Evolutionary conservation across 2,797 vertebrate genomes (phyloP), one percentile per base, ranked within the genome.

Genomic region (Thripadectes ignobilis): DNA sequence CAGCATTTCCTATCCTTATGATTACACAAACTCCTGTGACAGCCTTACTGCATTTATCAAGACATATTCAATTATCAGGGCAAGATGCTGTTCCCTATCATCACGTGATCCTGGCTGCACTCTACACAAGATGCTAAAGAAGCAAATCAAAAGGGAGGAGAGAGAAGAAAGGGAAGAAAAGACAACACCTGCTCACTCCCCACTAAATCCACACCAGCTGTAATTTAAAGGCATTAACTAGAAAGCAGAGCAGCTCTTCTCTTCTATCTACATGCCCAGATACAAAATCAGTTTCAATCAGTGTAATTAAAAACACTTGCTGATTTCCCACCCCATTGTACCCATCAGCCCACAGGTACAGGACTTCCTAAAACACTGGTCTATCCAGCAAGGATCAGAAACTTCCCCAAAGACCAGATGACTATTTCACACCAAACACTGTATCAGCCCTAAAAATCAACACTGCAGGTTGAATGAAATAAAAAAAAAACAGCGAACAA

Each of bases 41-140:
- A 93, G 85, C 83, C 76, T 72, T 45, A 82, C 54, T 51, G 49
- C 32, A 66, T 95, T 94, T 81, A 94, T 95, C 92, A 95, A 88
- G 54, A 54, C 19, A 75, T 92, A 96, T 92, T 93, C 89, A 90
- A 95, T 97, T 96, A 96, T 90, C 76, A 88, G 62, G 34, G 62
- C 62, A 93, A 90, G 88, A 95, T 81, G 54, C 83, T 88, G 85
- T 92, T 96, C 79, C 76, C 58, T 72, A 66, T 78, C 76, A 81
- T 75, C 94, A 94, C 34, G 79, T 90, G 85, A 93, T 69, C 29
- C 80, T 51, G 66, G n/a, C 36, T 78, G 76, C 85, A 95, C 2
- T 26, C 92, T 88, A 86, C 54, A 58, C 0, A 0, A 75, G 85
- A 95, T 39, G 78, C 81, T 83, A 96, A 93, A 2, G 0, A 82